Base-by-base conservation (phyloP, 2,888 invertebrate genomes). In the Drosophila birchii region DNA sequence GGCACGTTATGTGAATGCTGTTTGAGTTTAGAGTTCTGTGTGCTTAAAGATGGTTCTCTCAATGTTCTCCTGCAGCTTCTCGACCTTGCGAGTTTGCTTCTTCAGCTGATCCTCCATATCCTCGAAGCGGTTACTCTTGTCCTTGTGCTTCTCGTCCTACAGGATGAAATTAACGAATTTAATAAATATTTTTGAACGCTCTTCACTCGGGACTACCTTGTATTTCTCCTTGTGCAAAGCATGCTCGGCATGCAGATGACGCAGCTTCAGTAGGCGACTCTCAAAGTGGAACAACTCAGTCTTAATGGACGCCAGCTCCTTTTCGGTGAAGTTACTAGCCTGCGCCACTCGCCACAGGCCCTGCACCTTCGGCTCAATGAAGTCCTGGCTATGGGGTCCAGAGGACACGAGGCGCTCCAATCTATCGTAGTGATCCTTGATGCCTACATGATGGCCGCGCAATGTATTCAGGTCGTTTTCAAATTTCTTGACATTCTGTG, bases 281-380 rank as follows among this genome's bases (percentile, higher is more conserved):
- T 98, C 98, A 92, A 98, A 98, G 92, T 93, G 93, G 80, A 92
- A 90, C 76, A 98, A 93, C 91, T 98, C 98, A 67, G 96, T 96
- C 94, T 96, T 96, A 51, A 98, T 93, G 0, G 97, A 97, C 64
- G 95, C 95, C 14, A 98, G 93, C 92, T 98, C 98, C 70, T 96
- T 95, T 0, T 95, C 93, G 26, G 95, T 95, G 92, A 98, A 98
- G 91, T 97, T 96, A 14, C 95, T 95, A 59, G 95, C 94, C 20
- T 95, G 91, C 4, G 98, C 98, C 66, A 96, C 93, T 80, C 95
- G 95, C 98, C 98, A 98, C 36, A 98, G 93, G 0, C 96, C 96
- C 91, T 97, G 96, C 1, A 98, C 98, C 93, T 97, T 96, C 0
- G 97, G 97, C 89, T 98, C 98, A 47, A 97, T 94, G 91, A 98